phyloP scores from a whole-genome alignment of 2,797 vertebrate genomes.

The Macrochelys suwanniensis region DNA sequence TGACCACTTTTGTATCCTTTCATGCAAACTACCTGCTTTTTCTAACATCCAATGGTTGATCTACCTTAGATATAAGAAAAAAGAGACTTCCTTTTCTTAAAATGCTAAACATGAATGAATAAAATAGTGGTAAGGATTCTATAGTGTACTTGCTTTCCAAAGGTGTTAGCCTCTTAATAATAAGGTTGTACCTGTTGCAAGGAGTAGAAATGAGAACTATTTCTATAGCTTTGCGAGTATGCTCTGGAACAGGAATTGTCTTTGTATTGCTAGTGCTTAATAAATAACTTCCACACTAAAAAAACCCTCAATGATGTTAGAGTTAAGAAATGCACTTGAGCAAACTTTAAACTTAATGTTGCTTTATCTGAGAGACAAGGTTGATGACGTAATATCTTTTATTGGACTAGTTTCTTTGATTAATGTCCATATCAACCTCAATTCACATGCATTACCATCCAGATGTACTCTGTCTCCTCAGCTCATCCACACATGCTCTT shows the following conservation, averaged over 20 bases:
- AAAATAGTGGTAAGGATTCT: neutral
- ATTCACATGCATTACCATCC: neutral
- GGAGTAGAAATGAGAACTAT: neutral
- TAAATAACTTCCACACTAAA: neutral
- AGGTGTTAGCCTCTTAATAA: neutral
- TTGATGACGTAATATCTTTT: no score
- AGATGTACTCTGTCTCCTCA: neutral
- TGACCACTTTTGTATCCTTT: neutral
- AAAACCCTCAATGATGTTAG: neutral
- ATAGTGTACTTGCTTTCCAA: fast-evolving
- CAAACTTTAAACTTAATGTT: neutral
- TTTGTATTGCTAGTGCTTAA: fast-evolving
- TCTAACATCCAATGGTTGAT: neutral
- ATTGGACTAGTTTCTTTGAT: neutral
- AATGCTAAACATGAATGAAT: neutral
- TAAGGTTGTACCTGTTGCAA: neutral
- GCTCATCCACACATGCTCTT: neutral
- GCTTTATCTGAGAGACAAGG: neutral
- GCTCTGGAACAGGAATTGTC: neutral
- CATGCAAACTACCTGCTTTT: neutral
- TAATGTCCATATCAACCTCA: neutral
- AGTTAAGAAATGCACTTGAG: neutral
- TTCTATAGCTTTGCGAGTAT: neutral
- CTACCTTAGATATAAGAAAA: no score
- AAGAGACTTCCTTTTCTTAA: no score